Base-by-base conservation (phyloP, 2,888 invertebrate species). In the Hesperia comma region DNA sequence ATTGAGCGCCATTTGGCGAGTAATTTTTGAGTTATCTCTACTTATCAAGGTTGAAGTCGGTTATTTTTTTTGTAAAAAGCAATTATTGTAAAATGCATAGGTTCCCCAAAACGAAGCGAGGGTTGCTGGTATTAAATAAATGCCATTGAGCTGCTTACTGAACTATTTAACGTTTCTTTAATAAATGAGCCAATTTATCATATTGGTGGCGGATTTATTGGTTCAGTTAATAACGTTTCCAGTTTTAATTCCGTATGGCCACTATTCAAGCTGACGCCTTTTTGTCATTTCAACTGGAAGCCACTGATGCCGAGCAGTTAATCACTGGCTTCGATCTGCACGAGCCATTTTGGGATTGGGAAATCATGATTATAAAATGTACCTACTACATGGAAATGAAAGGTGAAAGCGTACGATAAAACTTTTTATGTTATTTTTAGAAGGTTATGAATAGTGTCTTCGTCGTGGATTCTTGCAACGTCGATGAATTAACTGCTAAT, bases 201-300 rank as follows among this genome's bases (percentile, higher is more conserved):
- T 53, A 12, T 26, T 15, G 26, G n/a, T 32, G 37, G 55, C 21
- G 37, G 57, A 57, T 63, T 63, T 40, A 63, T 57, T 57, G 51
- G 26, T 51, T 14, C 51, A 57, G 57, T 57, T 57, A 63, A 54
- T 54, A 33, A 63, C 37, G 37, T 57, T 63, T 57, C 57, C 57
- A 63, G 57, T 63, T 63, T 63, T 63, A 63, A 63, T 63, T 57
- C 40, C 57, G 57, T 17, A 32, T 49, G 26, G 37, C 63, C 63
- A 63, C 51, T 57, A 51, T 57, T 63, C 32, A 57, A 51, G 33
- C 57, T 51, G 51, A 57, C 56, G 37, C 26, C 64, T 58, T 58
- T 61, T 51, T 53, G 15, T 58, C 58, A 58, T 46, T 58, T 46
- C 12, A 46, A 15, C 41, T 57, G 56, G 21, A 63, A 63, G 49